phyloP scores from a whole-genome alignment of 2,888 invertebrate genomes.

The Pachydiplax longipennis region DNA sequence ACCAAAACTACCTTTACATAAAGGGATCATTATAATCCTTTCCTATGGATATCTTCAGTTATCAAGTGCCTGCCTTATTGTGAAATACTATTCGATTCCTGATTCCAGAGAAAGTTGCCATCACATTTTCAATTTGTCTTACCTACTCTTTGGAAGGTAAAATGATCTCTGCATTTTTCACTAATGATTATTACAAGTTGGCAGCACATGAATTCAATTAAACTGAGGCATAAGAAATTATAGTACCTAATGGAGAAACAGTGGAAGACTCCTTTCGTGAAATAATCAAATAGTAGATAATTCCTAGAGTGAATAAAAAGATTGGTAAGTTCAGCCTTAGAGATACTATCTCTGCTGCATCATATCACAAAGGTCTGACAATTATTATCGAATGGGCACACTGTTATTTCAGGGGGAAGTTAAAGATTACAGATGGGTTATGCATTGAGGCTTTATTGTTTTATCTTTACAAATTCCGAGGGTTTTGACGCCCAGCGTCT shows the following conservation, averaged over 20 bases:
- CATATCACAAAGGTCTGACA: constrained; percentile 4
- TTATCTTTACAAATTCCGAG: background rate
- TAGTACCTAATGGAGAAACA: background rate
- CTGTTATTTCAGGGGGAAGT: background rate
- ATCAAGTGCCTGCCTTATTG: background rate
- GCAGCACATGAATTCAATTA: background rate
- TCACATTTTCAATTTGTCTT: background rate
- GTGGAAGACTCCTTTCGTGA: constrained; percentile 28
- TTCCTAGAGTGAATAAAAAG: background rate
- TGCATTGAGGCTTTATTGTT: background rate
- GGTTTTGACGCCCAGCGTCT: background rate
- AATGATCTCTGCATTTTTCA: background rate
- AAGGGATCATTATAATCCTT: background rate
- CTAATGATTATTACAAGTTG: background rate
- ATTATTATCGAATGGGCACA: background rate
- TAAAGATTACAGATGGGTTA: background rate
- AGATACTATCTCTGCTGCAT: background rate
- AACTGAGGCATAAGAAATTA: background rate
- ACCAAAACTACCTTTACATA: no score
- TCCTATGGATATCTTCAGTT: background rate
- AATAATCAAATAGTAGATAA: background rate
- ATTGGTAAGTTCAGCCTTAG: background rate
- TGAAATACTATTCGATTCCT: background rate
- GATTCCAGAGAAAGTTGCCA: background rate
- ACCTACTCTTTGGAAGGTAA: no score